Evolutionary conservation across 37 sponge, comb jelly and placozoan genomes (phyloP), one percentile per base, ranked within the genome.

Genomic region (Ianthella basta): DNA sequence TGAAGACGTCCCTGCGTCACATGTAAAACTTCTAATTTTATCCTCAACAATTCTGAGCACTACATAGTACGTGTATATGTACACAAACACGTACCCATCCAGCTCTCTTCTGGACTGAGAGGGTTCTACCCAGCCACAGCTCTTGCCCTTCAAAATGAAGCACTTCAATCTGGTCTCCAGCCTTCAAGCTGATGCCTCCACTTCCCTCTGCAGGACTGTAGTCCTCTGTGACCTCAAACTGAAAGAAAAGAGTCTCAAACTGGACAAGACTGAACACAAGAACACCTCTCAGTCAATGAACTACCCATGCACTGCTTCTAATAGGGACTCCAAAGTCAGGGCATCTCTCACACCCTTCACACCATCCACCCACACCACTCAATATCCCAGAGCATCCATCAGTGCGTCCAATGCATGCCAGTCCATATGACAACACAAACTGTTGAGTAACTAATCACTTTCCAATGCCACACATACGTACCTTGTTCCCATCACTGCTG

Each of bases 101-200:
- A 40, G 8, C 24, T 15, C 53, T 40, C 54, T 23, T 32, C 16
- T 4, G 0, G 3, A 1, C 0, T 23, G 78, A 21, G 1, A 69
- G 70, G 29, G 86, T 67, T 38, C 87, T 84, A 20, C 83, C 90
- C 41, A 85, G 89, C 90, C 92, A 95, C 64, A 75, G 65, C 23
- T 65, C 86, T 4, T 39, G 59, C 16, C 57, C 79, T 21, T 54
- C 81, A 55, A 68, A 55, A 64, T 95, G 90, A 29, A 95, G 66
- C 16, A 95, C 86, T 50, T 87, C 92, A 37, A 95, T 84, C 25
- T 83, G 82, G 79, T 95, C 87, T 18, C 89, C 90, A 20, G 59
- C 72, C 18, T 67, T 87, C 82, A 95, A 85, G 54, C 59, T 53
- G 34, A 91, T 66, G 4, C 74, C 44, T 41, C 67, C 82, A 39